Percentiles rank a stretch among this genome's conserved stretches.
Evolutionary conservation across 2,797 vertebrate genomes (phyloP).

Genomic region (Myotis planiceps): DNA sequence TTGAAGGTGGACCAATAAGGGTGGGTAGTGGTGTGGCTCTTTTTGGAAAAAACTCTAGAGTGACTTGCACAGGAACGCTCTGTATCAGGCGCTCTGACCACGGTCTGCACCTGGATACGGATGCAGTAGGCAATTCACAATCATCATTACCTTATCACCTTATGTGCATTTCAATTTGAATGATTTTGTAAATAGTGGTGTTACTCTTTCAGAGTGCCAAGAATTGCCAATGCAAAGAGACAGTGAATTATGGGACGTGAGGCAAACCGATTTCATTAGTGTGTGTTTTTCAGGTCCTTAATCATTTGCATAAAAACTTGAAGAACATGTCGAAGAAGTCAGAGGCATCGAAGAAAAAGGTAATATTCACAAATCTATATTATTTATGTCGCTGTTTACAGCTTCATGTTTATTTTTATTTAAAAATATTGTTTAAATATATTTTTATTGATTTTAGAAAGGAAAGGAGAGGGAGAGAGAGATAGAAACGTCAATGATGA

Average conservation of each 20-base stretch:
- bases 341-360: constrained; percentile 98
- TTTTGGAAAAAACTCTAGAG: not conserved
- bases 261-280: not conserved
- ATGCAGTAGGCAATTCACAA: accelerated
- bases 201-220: no score
- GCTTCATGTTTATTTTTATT: not conserved
- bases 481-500: no score
- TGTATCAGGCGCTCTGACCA: not conserved
- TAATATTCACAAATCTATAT: constrained; percentile 75
- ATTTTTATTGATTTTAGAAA: no score
- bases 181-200: not conserved
- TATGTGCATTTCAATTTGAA: not conserved
- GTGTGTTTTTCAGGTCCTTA: constrained; percentile 93
- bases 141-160: accelerated
- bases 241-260: not conserved
- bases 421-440: no score
- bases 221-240: not conserved
- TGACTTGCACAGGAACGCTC: accelerated
- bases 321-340: constrained; percentile 99
- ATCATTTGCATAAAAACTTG: constrained; percentile 97
- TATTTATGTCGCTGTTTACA: accelerated
- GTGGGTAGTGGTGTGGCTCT: accelerated
- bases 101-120: accelerated
- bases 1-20: accelerated
- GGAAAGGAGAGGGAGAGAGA: no score